Percentiles rank a stretch among this genome's conserved stretches.
Conservation (phyloP, 2,797 vertebrate species). For the Phalanger gymnotis region DNA sequence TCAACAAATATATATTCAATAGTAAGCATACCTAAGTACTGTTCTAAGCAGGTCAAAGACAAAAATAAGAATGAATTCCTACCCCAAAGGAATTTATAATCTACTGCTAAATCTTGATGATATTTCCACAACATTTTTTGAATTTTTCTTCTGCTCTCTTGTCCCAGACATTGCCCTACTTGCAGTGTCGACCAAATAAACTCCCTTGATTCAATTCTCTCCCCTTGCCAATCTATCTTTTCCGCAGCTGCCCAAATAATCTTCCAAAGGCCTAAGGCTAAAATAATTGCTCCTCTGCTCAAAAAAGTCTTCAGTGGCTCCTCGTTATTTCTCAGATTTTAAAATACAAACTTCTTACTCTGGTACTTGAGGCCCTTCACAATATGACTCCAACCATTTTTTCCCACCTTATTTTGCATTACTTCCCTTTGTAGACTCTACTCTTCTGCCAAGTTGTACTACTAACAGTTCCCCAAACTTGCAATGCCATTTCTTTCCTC, state of each 20-base stretch:
- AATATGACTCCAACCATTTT: not conserved
- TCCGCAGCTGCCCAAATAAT: not conserved
- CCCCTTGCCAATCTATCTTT: not conserved
- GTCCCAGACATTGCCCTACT: not conserved
- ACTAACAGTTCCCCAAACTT: not conserved
- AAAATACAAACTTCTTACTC: not conserved
- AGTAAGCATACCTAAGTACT: not conserved
- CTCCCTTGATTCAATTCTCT: not conserved
- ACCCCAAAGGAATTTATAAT: not conserved
- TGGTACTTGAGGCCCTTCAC: not conserved
- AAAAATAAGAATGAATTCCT: not conserved
- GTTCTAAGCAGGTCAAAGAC: not conserved
- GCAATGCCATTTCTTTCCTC: not conserved
- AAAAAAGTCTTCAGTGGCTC: not conserved
- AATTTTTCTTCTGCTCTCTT: not conserved
- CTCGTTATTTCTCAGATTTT: not conserved
- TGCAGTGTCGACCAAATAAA: not conserved
- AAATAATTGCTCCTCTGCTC: not conserved
- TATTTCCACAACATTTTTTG: conserved; percentile 2
- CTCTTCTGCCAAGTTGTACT: not conserved
- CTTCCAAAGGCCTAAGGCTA: conserved; percentile 25
- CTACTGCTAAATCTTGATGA: not conserved
- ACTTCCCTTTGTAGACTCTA: not conserved
- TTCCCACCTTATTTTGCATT: not conserved
- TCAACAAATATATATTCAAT: not conserved